Conservation (phyloP, 2,888 invertebrate species). For the Clepsis dumicolana region DNA sequence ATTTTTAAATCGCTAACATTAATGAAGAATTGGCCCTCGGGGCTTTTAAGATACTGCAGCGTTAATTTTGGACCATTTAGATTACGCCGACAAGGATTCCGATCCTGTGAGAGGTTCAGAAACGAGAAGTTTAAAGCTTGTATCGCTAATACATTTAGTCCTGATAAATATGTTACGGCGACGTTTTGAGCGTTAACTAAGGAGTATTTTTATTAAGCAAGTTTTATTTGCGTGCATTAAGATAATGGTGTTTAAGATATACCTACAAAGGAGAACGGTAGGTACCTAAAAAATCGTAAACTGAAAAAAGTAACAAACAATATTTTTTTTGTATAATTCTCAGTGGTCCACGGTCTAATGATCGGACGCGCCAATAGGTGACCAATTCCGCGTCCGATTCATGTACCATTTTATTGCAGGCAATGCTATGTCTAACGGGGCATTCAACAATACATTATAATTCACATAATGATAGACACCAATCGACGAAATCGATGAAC, state of each 20-base stretch:
- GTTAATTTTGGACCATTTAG: slow-evolving; percentile 43
- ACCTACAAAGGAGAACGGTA: background rate
- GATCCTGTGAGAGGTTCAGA: slow-evolving; percentile 24
- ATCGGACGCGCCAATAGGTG: background rate
- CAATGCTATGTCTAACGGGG: slow-evolving; percentile 47
- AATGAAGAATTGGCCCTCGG: slow-evolving; percentile 36
- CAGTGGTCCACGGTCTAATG: background rate
- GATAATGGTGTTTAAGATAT: background rate
- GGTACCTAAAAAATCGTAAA: background rate
- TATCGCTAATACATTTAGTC: slow-evolving; percentile 5
- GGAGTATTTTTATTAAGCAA: background rate
- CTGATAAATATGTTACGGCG: slow-evolving; percentile 9
- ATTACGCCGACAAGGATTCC: slow-evolving; percentile 32
- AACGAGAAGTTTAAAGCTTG: slow-evolving; percentile 18
- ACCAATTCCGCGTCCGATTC: slow-evolving; percentile 17
- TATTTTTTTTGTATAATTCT: background rate
- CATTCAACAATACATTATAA: slow-evolving; percentile 46
- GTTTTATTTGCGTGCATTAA: background rate
- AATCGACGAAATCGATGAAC: slow-evolving; percentile 42
- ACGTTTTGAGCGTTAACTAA: slow-evolving; percentile 4
- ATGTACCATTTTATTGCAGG: slow-evolving; percentile 36
- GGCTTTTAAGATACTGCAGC: slow-evolving; percentile 40
- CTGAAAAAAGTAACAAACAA: background rate
- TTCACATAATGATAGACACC: slow-evolving; percentile 43
- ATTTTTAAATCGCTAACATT: slow-evolving; percentile 34